Evolutionary conservation across 2,113 vertebrate species (phyloP).

Genomic region (Cariama cristata): DNA sequence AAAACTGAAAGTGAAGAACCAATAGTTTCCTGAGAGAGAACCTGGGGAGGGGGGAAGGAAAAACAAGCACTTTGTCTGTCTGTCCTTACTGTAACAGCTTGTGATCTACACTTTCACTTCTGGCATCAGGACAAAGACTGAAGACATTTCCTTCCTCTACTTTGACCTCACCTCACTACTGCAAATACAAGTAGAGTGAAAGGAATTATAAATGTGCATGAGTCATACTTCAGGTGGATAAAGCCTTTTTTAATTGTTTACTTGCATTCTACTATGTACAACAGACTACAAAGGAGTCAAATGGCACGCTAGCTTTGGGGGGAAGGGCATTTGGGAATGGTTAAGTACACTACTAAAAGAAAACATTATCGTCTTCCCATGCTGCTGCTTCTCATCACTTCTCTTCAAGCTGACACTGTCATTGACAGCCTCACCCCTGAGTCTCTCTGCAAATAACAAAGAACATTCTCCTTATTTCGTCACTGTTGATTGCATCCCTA

Average conservation of each 20-base stretch:
- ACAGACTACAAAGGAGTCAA: background rate
- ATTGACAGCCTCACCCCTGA: background rate
- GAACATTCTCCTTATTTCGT: background rate
- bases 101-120: background rate
- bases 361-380: background rate
- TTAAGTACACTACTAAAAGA: background rate
- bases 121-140: background rate
- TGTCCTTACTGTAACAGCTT: background rate
- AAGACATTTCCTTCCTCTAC: background rate
- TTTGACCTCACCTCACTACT: background rate
- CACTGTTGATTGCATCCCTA: background rate
- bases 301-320: background rate
- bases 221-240: background rate
- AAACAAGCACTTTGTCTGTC: background rate
- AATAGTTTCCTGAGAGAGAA: background rate
- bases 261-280: background rate
- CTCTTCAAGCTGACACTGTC: background rate
- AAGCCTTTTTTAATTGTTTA: background rate
- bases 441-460: background rate
- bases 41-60: background rate
- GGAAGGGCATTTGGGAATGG: background rate
- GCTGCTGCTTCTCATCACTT: background rate
- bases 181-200: background rate
- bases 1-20: background rate
- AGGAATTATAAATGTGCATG: background rate